phyloP scores from a whole-genome alignment of 2,888 invertebrate species.

The Agonopterix arenella region DNA sequence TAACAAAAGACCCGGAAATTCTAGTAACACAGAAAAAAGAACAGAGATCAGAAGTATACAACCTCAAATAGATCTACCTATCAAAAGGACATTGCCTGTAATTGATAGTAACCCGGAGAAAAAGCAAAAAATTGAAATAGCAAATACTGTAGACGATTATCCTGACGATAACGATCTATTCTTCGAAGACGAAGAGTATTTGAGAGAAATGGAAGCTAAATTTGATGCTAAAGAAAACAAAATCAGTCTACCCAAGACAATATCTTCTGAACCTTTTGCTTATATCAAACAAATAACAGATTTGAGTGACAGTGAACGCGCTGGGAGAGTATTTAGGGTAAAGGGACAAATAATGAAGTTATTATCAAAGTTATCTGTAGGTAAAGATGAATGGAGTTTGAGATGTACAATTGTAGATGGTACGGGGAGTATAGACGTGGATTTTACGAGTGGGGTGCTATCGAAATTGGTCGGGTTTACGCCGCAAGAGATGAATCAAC shows the following conservation, averaged over 20 bases:
- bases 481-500: slow-evolving; percentile 57
- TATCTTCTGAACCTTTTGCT: slow-evolving; percentile 51
- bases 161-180: slow-evolving; percentile 46
- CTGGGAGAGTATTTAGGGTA: slow-evolving; percentile 66
- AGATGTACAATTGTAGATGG: slow-evolving; percentile 76
- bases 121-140: slow-evolving; percentile 34
- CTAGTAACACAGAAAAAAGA: too few species aligned
- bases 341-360: slow-evolving; percentile 76
- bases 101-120: slow-evolving; percentile 37
- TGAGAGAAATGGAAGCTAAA: slow-evolving; percentile 46
- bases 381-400: slow-evolving; percentile 72
- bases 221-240: slow-evolving; percentile 28
- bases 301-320: slow-evolving; percentile 34
- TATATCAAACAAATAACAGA: slow-evolving; percentile 66
- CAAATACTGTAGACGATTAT: slow-evolving; percentile 36
- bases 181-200: slow-evolving; percentile 53
- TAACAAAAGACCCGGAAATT: neutral
- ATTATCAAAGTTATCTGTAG: slow-evolving; percentile 71
- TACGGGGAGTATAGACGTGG: slow-evolving; percentile 71
- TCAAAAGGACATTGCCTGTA: slow-evolving; percentile 32
- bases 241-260: slow-evolving; percentile 19
- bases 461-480: slow-evolving; percentile 67
- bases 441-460: slow-evolving; percentile 75
- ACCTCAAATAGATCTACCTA: too few species aligned
- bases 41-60: too few species aligned